Conservation (phyloP, 2,113 vertebrate species). For the Tamias sibiricus region DNA sequence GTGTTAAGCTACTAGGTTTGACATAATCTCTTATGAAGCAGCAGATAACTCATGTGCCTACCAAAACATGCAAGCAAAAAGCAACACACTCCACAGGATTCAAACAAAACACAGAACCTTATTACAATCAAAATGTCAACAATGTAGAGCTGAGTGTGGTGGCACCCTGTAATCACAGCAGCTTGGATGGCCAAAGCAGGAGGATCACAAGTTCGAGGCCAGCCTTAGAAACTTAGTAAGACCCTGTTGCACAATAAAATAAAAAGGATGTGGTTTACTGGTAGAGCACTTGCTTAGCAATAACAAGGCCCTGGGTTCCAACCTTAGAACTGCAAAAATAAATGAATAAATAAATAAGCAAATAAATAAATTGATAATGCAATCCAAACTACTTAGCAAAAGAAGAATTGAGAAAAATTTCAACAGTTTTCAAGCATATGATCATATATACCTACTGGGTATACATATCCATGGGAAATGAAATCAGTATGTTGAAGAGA, state of each 20-base stretch:
- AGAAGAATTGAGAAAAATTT: constrained; percentile 9
- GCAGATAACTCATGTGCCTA: neutral
- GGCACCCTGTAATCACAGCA: too few relatives aligned
- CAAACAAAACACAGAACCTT: constrained; percentile 3
- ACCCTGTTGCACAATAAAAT: too few relatives aligned
- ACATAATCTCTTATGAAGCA: neutral
- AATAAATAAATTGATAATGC: too few relatives aligned
- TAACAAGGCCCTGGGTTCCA: too few relatives aligned
- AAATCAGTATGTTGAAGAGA: neutral
- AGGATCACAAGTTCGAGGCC: too few relatives aligned
- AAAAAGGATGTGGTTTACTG: too few relatives aligned
- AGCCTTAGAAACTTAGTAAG: too few relatives aligned
- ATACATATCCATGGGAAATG: neutral
- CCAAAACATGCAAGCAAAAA: neutral
- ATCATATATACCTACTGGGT: neutral
- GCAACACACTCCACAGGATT: neutral
- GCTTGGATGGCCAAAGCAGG: too few relatives aligned
- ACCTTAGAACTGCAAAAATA: too few relatives aligned
- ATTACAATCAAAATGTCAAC: neutral
- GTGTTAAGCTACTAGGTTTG: neutral
- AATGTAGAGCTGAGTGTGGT: too few relatives aligned
- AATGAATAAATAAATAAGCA: too few relatives aligned
- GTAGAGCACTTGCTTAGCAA: too few relatives aligned
- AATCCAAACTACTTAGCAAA: neutral
- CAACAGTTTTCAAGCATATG: neutral